Evolutionary conservation across 2,113 vertebrate genomes (phyloP).

Genomic region (Microcebus lehilahytsara): DNA sequence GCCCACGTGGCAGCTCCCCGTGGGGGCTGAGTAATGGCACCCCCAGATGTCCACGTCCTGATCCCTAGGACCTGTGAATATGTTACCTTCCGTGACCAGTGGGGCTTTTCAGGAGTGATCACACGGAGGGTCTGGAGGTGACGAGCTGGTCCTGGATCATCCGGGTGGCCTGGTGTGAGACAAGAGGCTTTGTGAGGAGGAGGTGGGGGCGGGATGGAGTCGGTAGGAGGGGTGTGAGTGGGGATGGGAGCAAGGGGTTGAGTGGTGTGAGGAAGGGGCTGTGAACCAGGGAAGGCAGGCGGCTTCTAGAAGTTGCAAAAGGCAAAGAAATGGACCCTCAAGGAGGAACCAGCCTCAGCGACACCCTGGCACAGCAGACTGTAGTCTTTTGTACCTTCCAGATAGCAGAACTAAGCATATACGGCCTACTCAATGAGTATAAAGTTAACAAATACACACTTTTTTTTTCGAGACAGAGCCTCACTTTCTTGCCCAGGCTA

Average conservation of each 20-base stretch:
- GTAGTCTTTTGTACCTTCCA: background rate
- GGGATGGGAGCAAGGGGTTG: background rate
- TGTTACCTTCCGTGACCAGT: background rate
- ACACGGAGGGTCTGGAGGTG: background rate
- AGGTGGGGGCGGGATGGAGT: background rate
- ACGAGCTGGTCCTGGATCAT: background rate
- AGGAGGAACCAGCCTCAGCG: background rate
- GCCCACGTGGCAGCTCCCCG: background rate
- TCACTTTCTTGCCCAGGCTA: too few relatives aligned
- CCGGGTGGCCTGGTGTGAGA: background rate
- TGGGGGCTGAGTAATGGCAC: background rate
- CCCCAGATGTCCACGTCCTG: background rate
- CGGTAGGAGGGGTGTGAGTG: too few relatives aligned
- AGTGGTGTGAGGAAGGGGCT: background rate
- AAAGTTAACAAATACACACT: background rate
- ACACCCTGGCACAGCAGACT: background rate
- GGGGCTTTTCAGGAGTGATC: background rate
- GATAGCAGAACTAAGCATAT: background rate
- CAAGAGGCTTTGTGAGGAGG: background rate
- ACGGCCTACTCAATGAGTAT: background rate
- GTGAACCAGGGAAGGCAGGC: rapidly evolving
- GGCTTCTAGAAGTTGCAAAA: background rate
- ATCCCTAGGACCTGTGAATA: background rate
- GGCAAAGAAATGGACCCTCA: background rate
- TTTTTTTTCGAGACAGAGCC: too few relatives aligned